These are phyloP conservation scores for Falco columbarius DNA, from an alignment of 2,797 vertebrate species.

Conservation along the genomic window DNA sequence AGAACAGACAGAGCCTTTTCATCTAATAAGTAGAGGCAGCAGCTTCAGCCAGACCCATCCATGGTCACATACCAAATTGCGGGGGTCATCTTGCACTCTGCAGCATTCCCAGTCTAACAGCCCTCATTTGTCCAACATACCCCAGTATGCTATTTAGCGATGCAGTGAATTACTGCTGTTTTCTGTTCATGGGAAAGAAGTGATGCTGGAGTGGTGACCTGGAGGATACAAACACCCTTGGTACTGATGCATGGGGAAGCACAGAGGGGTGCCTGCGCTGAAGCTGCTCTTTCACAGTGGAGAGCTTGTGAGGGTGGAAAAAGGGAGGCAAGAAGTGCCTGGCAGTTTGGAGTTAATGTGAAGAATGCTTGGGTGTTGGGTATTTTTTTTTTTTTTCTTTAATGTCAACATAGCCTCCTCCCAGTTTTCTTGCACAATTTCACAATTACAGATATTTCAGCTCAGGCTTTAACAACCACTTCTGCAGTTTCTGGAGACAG, in stretches of 20 bases:
- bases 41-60: not conserved
- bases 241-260: not conserved
- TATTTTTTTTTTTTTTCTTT: not conserved
- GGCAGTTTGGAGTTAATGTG: not conserved
- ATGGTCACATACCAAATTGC: not conserved
- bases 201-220: not conserved
- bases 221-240: not conserved
- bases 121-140: not conserved
- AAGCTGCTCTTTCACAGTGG: not conserved
- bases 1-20: not conserved
- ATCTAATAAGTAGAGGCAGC: not conserved
- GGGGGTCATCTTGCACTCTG: not conserved
- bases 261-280: not conserved
- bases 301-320: not conserved
- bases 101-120: not conserved
- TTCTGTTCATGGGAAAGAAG: not conserved
- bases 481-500: not conserved
- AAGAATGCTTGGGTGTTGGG: not conserved
- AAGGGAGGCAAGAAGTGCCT: conserved; percentile 4
- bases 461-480: not conserved
- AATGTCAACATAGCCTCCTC: not conserved
- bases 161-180: not conserved
- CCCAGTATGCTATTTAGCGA: not conserved
- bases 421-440: not conserved
- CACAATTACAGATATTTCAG: not conserved